These are phyloP conservation scores for Pungitius pungitius DNA, from an alignment of 2,113 vertebrate species.

Conservation along the genomic window DNA sequence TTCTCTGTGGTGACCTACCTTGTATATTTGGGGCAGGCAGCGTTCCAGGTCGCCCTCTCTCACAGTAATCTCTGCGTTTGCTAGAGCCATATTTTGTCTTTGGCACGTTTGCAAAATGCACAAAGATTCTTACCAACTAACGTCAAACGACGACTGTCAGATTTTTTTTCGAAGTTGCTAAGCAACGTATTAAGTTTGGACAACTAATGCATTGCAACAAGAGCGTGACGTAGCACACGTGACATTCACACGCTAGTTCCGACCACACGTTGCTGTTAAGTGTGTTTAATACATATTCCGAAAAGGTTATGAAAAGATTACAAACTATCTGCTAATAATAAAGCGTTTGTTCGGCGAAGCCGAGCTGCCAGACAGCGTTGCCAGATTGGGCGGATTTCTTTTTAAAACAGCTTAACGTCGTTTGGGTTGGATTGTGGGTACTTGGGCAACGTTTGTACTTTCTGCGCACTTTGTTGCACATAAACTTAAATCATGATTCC, in stretches of 20 bases:
- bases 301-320: neutral
- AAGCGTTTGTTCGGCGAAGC: slow-evolving; percentile 57
- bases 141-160: neutral
- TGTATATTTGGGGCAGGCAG: slow-evolving; percentile 57
- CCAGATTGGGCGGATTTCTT: neutral
- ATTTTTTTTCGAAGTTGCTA: slow-evolving; percentile 45
- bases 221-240: neutral
- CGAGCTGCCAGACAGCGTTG: slow-evolving; percentile 2
- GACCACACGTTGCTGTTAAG: neutral
- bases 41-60: slow-evolving; percentile 47
- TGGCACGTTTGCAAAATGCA: neutral
- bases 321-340: slow-evolving; percentile 5
- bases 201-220: slow-evolving; percentile 26
- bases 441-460: neutral
- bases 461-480: neutral
- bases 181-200: slow-evolving; percentile 53
- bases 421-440: neutral
- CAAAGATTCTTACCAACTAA: no score
- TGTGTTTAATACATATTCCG: neutral
- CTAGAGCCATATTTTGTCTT: slow-evolving; percentile 30
- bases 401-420: neutral
- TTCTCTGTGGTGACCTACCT: slow-evolving; percentile 33
- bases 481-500: neutral
- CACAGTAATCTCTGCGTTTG: slow-evolving; percentile 21
- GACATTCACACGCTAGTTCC: no score